phyloP scores from a whole-genome alignment of 2,797 vertebrate genomes.

The Lophura swinhoii region DNA sequence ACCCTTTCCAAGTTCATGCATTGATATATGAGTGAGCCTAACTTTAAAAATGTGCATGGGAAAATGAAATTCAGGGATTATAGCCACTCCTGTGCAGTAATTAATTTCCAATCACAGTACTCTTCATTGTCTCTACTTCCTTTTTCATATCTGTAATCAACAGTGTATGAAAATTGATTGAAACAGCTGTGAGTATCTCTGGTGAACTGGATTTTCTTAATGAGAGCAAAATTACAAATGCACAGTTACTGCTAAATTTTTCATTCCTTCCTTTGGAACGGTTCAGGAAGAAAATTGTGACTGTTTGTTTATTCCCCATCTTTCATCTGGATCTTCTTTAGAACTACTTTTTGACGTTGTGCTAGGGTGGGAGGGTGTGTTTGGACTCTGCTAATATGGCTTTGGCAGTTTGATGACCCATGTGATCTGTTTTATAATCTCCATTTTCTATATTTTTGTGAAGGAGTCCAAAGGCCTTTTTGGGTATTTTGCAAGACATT shows the following conservation, averaged over 20 bases:
- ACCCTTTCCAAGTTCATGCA: not conserved
- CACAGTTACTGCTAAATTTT: not conserved
- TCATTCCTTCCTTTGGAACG: not conserved
- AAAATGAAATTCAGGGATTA: not conserved
- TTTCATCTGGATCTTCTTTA: not conserved
- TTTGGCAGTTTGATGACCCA: not conserved
- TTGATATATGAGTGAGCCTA: not conserved
- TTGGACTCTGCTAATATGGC: not conserved
- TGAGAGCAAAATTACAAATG: not conserved
- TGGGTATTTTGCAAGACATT: constrained; percentile 17
- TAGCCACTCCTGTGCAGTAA: not conserved
- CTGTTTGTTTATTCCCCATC: not conserved
- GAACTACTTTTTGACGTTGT: not conserved
- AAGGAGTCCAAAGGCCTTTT: not conserved
- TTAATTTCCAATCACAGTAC: not conserved
- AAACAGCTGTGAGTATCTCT: not conserved
- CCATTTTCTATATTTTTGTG: not conserved
- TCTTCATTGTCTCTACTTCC: not conserved
- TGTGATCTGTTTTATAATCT: not conserved
- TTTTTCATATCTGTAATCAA: not conserved
- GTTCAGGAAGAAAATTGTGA: not conserved
- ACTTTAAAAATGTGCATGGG: not conserved
- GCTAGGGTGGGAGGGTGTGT: not conserved
- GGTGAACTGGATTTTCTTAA: not conserved
- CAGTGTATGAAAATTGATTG: not conserved